Base-by-base conservation (phyloP, 1,140 invertebrate species). In the Magallana ariakensis region DNA sequence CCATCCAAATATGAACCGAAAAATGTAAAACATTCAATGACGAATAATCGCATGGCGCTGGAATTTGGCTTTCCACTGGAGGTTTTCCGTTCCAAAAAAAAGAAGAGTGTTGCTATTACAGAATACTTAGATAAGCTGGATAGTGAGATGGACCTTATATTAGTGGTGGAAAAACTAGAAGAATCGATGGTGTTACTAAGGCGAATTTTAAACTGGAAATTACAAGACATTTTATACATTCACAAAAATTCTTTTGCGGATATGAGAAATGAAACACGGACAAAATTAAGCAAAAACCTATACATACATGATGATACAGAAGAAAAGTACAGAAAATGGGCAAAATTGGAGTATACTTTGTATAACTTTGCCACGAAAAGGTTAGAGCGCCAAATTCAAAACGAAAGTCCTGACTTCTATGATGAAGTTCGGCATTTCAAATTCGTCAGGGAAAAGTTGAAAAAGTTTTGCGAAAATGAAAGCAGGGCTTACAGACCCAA, bases 141-240 rank as follows among this genome's bases (percentile, higher is more conserved):
- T 82, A 85, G 85, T 3, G 90, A 91, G 16, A 90, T 93, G 56
- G 80, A 89, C 26, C 57, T 93, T 9, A 89, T 93, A 10, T 26
- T 93, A 7, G 85, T 93, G 7, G 85, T 90, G n/a, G 92, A 93
- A 70, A 55, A 87, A 11, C 91, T 92, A 80, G 90, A 91, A 46
- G 92, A 93, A 85, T 92, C 92, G 10, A 56, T 93, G 0, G 84
- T 93, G 54, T 75, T 92, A 53, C 81, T 93, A 83, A 89, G 81
- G 56, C 81, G 90, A 16, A 80, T 89, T 62, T 80, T 93, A 58
- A 88, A 89, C 3, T 93, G 92, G 92, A 75, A 83, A n/a, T 16
- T 90, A 8, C 82, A 92, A 80, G 92, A 93, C 62, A 85, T 93
- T 90, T 13, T 92, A 87, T 81, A 82, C 87, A 6, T 70, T 4